phyloP scores from a whole-genome alignment of 2,888 invertebrate species.

The Boloria euphrosyne region DNA sequence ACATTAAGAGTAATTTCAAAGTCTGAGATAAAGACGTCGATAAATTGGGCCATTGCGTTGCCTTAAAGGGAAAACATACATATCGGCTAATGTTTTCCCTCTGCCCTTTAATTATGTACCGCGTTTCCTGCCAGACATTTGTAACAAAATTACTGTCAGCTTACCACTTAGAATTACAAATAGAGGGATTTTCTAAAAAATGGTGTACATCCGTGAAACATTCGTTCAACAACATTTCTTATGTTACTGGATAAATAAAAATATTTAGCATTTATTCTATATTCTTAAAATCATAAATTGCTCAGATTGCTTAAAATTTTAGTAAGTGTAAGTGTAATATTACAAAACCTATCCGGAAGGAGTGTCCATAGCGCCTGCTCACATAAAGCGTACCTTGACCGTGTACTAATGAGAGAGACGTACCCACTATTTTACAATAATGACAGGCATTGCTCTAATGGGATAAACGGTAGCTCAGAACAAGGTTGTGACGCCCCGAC shows the following conservation, averaged over 20 bases:
- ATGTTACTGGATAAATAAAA: not conserved
- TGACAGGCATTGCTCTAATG: constrained; percentile 75
- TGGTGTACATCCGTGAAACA: not conserved
- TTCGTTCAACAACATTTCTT: not conserved
- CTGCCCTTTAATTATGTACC: constrained; percentile 37
- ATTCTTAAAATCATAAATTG: not conserved
- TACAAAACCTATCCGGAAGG: constrained; percentile 6
- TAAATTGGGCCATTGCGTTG: constrained; percentile 49
- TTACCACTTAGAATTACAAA: constrained; percentile 18
- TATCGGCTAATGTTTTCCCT: constrained; percentile 72
- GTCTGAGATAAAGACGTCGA: constrained; percentile 10
- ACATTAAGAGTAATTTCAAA: not conserved
- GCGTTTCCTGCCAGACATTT: constrained; percentile 20
- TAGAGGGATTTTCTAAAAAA: constrained; percentile 11
- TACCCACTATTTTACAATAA: constrained; percentile 67
- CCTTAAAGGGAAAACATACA: constrained; percentile 67
- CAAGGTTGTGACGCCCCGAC: constrained; percentile 74
- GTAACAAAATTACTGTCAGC: constrained; percentile 19
- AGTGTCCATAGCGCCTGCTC: constrained; percentile 41
- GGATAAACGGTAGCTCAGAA: constrained; percentile 76
- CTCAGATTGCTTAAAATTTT: not conserved
- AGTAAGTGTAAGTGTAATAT: not conserved
- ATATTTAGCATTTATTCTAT: not conserved
- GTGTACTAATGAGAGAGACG: constrained; percentile 68
- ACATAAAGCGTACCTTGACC: constrained; percentile 72